Evolutionary conservation across 2,888 invertebrate species (phyloP), one percentile per base, ranked within the genome.

Genomic region (Romanomermis culicivorax): DNA sequence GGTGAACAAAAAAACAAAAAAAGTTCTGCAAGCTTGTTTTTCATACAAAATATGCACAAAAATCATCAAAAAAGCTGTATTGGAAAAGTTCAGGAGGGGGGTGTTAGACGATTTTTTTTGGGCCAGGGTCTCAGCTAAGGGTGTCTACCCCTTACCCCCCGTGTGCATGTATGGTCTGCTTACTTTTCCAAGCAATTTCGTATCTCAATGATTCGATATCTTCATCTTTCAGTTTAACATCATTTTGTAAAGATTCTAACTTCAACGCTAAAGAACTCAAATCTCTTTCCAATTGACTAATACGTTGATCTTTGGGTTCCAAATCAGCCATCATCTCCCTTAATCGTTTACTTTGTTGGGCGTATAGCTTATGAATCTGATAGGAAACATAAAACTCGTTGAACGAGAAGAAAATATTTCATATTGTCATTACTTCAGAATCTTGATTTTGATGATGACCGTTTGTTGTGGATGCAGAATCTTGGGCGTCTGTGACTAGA

Each of bases 201-300:
- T 58, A 61, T 26, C 63, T 17, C 20, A 55, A 29, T 17, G 52
- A 55, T 25, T 55, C 55, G 29, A 55, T 55, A 51, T 55, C 55
- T 23, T 55, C 55, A 17, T 54, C 2, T 42, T 55, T 52, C 2
- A 51, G 2, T 2, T 55, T 48, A 3, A 42, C 2, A 29, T 48
- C 47, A n/a, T 30, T 11, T 29, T 36, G 51, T 7, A 55, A 24
- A 20, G 20, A 29, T 27, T 56, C 51, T n/a, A 51, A 25, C 42
- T 54, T 49, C 29, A 30, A 25, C 7, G 26, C n/a, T 43, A 49
- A 45, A 14, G 4, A 25, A 14, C 29, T 29, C 23, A 56, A n/a
- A 43, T 56, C 69, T 29, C 64, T 64, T 58, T 72, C 72, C 24
- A 72, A 60, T 58, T 69, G 68, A 4, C 64, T 60, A 2, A 72